These are phyloP conservation scores for Diarsia dahlii DNA, from an alignment of 2,888 invertebrate genomes.

Conservation along the genomic window DNA sequence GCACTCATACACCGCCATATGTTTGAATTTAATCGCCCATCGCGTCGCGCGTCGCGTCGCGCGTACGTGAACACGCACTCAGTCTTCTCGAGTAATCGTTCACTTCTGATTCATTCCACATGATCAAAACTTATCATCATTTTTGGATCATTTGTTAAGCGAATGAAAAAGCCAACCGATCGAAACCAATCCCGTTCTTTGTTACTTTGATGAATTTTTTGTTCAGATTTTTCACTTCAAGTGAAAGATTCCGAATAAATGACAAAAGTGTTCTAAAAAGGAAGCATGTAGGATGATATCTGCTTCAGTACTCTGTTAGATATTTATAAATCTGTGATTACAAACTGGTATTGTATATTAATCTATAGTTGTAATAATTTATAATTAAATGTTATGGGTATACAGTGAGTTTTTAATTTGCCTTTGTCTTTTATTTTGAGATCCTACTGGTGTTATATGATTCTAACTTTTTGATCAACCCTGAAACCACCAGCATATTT, in stretches of 20 bases:
- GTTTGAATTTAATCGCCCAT: too few species aligned
- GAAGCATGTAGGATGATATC: not conserved
- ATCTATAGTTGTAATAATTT: slow-evolving; percentile 11
- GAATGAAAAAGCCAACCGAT: not conserved
- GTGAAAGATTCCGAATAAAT: not conserved
- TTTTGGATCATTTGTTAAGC: not conserved
- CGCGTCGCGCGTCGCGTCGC: too few species aligned
- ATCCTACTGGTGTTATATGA: too few species aligned
- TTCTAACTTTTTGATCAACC: not conserved
- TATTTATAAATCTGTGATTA: slow-evolving; percentile 32
- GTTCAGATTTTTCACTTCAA: not conserved
- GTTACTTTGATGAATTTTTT: not conserved
- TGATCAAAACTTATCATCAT: not conserved
- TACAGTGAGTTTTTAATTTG: not conserved
- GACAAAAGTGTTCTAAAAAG: not conserved
- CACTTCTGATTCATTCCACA: not conserved
- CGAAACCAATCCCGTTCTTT: not conserved
- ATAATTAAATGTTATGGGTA: not conserved
- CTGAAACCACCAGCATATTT: not conserved
- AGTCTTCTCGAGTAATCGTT: not conserved
- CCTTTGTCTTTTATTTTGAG: too few species aligned
- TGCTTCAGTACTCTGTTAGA: not conserved
- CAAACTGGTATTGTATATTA: not conserved
- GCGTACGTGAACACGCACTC: too few species aligned
- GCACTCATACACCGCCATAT: too few species aligned